These are phyloP conservation scores for Mastomys natalensis DNA, from an alignment of 2,113 vertebrate genomes.

Conservation along the genomic window DNA sequence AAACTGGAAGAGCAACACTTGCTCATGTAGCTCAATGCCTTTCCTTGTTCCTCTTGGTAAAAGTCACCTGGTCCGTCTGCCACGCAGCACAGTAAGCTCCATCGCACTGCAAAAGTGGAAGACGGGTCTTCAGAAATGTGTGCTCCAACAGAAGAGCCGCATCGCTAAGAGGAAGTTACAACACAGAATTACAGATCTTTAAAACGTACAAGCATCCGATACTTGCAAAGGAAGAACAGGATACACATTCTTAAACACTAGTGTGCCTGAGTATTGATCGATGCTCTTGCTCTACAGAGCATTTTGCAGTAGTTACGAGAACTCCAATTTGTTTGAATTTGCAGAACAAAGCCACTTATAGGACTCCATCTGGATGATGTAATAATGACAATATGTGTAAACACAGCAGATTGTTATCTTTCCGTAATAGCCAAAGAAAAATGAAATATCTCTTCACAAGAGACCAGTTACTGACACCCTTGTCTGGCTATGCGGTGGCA, in stretches of 20 bases:
- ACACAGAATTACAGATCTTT: neutral
- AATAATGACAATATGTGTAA: neutral
- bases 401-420: constrained; percentile 5
- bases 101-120: neutral
- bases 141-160: neutral
- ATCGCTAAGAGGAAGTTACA: neutral
- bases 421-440: neutral
- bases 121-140: neutral
- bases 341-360: neutral
- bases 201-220: neutral
- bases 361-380: neutral
- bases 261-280: neutral
- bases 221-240: neutral
- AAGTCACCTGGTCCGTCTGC: neutral
- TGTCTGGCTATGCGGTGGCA: neutral
- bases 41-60: neutral
- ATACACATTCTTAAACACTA: neutral
- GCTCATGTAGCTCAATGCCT: neutral
- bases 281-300: neutral
- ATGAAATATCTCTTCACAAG: neutral
- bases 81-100: neutral
- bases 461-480: neutral
- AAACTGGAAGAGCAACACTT: neutral
- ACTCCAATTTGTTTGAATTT: constrained; percentile 28
- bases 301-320: constrained; percentile 22